These are phyloP conservation scores for Asobara japonica DNA, from an alignment of 1,140 invertebrate genomes.

Conservation along the genomic window DNA sequence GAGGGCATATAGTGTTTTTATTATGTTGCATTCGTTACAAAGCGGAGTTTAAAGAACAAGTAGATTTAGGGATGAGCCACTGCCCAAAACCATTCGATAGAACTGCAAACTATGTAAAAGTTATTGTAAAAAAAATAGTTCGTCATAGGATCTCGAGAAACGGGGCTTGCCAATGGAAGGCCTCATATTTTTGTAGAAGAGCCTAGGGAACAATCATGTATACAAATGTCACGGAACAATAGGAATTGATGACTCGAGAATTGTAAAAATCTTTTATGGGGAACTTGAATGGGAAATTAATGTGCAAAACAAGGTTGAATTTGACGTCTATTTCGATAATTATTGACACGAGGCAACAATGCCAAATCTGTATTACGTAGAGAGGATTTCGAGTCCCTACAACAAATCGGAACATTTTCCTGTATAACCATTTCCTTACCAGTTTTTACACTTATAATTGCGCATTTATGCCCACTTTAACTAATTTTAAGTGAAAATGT, in stretches of 20 bases:
- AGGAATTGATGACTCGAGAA: background rate
- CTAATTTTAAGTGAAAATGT: no score
- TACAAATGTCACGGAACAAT: slow-evolving; percentile 16
- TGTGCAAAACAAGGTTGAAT: no score
- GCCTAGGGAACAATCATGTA: background rate
- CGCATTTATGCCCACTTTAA: no score
- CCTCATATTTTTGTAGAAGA: slow-evolving; percentile 34
- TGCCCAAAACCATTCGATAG: slow-evolving; percentile 11
- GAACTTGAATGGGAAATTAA: background rate
- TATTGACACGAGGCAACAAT: no score
- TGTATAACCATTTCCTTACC: no score
- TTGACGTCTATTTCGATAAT: no score
- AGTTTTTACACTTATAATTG: no score
- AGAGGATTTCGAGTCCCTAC: no score
- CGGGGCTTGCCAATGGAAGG: background rate
- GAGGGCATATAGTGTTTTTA: background rate
- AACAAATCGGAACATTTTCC: no score
- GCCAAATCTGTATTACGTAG: no score
- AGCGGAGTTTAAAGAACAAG: background rate
- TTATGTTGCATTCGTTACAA: background rate
- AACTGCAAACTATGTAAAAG: background rate
- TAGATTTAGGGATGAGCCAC: background rate
- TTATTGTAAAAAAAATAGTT: slow-evolving; percentile 4
- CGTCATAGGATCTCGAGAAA: slow-evolving; percentile 15
- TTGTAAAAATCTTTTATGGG: background rate